A percentile compares a stretch with the other conserved stretches of the same genome.
These are phyloP conservation scores for Micromesistius poutassou DNA, from an alignment of 2,797 vertebrate species.

Conservation along the genomic window DNA sequence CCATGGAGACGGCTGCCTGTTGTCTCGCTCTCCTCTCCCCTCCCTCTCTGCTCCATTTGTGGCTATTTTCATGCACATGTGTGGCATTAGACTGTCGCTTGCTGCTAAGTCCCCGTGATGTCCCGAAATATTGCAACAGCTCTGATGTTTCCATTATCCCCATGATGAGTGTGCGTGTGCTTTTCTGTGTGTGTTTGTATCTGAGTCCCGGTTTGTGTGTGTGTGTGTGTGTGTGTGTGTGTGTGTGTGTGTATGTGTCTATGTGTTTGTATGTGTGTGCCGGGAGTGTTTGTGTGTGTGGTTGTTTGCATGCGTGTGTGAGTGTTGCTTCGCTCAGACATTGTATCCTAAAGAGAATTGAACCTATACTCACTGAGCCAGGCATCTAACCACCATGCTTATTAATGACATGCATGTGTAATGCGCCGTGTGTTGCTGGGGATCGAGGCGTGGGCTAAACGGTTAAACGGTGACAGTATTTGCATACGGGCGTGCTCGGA, in stretches of 20 bases:
- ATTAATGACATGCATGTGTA: background rate
- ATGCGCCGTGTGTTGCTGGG: background rate
- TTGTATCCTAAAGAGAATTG: no score
- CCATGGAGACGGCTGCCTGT: background rate
- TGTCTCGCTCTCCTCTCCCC: background rate
- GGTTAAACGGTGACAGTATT: background rate
- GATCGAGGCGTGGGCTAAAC: background rate
- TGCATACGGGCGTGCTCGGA: no score
- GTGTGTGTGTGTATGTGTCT: constrained; percentile 23
- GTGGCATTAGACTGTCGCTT: no score
- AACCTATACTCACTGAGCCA: no score
- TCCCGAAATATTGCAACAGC: no score
- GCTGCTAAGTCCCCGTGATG: no score
- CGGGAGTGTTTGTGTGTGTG: background rate
- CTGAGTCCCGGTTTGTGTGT: no score
- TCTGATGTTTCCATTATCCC: no score
- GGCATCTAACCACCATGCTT: no score
- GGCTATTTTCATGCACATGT: constrained; percentile 15
- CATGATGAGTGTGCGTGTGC: no score
- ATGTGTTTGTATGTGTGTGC: constrained; percentile 13
- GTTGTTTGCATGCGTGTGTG: constrained; percentile 13
- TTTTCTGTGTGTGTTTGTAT: background rate
- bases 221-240: constrained; percentile 21
- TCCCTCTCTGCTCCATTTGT: background rate
- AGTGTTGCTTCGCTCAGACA: background rate